phyloP scores from a whole-genome alignment of 2,797 vertebrate genomes.

The Neomorphus geoffroyi region DNA sequence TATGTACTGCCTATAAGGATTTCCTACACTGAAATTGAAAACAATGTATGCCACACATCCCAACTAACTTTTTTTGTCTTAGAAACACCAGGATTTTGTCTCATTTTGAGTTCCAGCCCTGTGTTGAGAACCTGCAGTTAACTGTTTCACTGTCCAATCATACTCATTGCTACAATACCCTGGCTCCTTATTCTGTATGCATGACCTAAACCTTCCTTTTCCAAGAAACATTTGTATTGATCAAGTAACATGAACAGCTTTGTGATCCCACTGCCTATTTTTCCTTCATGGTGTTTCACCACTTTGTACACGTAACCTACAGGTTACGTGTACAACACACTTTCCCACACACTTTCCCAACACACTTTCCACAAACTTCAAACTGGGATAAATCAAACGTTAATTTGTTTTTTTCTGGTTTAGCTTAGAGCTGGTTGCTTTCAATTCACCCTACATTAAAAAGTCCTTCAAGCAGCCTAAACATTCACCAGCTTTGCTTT shows the following conservation, averaged over 20 bases:
- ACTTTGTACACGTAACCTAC: neutral
- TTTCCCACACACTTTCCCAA: too few relatives aligned
- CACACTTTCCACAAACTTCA: too few relatives aligned
- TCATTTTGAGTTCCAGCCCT: too few relatives aligned
- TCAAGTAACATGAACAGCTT: too few relatives aligned
- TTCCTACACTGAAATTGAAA: neutral
- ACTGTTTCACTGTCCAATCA: too few relatives aligned
- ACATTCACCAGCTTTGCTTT: neutral
- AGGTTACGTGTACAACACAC: too few relatives aligned
- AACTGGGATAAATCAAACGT: neutral
- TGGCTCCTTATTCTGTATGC: neutral
- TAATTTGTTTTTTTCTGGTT: neutral
- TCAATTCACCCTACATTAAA: neutral
- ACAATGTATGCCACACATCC: neutral
- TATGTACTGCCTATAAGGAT: accelerated
- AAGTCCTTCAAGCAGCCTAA: neutral
- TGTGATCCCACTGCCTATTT: neutral
- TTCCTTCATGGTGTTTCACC: too few relatives aligned
- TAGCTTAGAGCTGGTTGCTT: neutral
- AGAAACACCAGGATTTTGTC: neutral
- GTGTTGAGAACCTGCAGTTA: neutral
- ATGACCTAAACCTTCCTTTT: too few relatives aligned
- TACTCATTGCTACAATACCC: accelerated
- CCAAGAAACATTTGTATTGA: too few relatives aligned
- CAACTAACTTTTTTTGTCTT: neutral